Percentiles rank a stretch among this genome's conserved stretches.
phyloP scores from a whole-genome alignment of 2,113 vertebrate species.

The Anas platyrhynchos region DNA sequence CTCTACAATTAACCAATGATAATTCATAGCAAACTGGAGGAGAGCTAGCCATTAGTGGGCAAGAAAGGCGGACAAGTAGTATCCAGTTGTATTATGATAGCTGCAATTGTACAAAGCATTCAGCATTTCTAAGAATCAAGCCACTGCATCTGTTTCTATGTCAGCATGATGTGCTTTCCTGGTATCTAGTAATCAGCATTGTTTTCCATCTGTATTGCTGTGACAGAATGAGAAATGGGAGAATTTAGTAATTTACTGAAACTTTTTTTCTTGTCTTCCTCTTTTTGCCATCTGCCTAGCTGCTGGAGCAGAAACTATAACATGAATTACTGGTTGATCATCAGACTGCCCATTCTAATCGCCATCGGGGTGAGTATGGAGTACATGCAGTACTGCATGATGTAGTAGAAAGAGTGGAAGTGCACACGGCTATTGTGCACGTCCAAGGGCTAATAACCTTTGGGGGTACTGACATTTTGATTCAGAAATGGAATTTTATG shows the following conservation, averaged over 20 bases:
- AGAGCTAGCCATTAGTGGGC: slow-evolving; percentile 16
- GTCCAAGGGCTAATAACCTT: not conserved
- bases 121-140: slow-evolving; percentile 20
- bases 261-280: not conserved
- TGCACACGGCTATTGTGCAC: not conserved
- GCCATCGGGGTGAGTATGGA: slow-evolving; percentile 83
- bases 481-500: slow-evolving; percentile 8
- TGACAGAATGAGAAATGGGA: not conserved
- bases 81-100: not conserved
- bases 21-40: slow-evolving; percentile 30
- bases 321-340: slow-evolving; percentile 89
- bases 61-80: not conserved
- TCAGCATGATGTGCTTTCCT: slow-evolving; percentile 51
- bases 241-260: not conserved
- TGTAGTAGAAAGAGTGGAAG: not conserved
- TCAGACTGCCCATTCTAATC: slow-evolving; percentile 85
- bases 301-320: slow-evolving; percentile 90
- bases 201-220: slow-evolving; percentile 21
- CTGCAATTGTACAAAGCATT: not conserved
- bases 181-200: slow-evolving; percentile 19
- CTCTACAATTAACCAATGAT: slow-evolving; percentile 31
- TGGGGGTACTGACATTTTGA: slow-evolving; percentile 1
- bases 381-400: fast-evolving
- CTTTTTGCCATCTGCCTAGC: slow-evolving; percentile 58
- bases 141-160: slow-evolving; percentile 47